Evolutionary conservation across 2,797 vertebrate genomes (phyloP).

Genomic region (Pogonophryne albipinna): DNA sequence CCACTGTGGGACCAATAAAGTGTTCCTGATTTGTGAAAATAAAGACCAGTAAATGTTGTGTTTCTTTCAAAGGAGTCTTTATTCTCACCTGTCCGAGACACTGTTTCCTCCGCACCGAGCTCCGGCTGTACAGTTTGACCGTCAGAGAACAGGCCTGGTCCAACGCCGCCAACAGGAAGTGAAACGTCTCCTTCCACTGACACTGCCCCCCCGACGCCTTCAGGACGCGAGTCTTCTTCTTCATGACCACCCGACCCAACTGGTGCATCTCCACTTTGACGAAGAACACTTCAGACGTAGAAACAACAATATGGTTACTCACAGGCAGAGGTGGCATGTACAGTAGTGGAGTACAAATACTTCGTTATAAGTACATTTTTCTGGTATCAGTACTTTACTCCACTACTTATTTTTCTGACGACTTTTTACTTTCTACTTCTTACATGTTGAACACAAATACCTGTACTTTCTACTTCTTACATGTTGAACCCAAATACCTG

Average conservation of each 20-base stretch:
- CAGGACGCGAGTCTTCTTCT: slow-evolving; percentile 91
- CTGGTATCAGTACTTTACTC: too few relatives aligned
- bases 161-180: slow-evolving; percentile 87
- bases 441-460: too few relatives aligned
- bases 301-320: background rate
- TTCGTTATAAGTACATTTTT: too few relatives aligned
- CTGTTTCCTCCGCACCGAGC: slow-evolving; percentile 93
- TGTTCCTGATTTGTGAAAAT: background rate
- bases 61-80: background rate
- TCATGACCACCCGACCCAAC: slow-evolving; percentile 84
- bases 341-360: too few relatives aligned
- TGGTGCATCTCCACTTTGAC: slow-evolving; percentile 92
- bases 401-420: too few relatives aligned
- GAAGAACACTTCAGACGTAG: slow-evolving; percentile 85
- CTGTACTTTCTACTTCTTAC: too few relatives aligned
- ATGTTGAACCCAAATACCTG: too few relatives aligned
- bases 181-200: slow-evolving; percentile 92
- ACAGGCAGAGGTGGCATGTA: too few relatives aligned
- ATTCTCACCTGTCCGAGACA: slow-evolving; percentile 92
- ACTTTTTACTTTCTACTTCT: too few relatives aligned
- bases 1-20: too few relatives aligned
- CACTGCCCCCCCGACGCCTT: slow-evolving; percentile 89
- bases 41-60: background rate
- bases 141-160: slow-evolving; percentile 88
- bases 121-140: slow-evolving; percentile 92